Evolutionary conservation across 2,888 invertebrate species (phyloP).

Genomic region (Andrena dorsata): DNA sequence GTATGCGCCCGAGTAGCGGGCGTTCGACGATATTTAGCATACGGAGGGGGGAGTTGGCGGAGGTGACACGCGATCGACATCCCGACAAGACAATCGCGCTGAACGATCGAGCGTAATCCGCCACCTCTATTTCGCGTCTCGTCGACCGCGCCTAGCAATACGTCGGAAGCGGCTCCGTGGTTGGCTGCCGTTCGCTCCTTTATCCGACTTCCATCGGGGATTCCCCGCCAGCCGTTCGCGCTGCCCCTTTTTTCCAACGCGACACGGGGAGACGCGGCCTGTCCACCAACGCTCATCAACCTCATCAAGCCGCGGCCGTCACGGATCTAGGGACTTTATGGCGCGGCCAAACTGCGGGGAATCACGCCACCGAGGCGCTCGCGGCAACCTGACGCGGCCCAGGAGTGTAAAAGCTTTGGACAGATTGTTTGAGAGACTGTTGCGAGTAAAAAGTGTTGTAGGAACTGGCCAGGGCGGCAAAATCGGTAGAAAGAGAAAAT

Average conservation of each 20-base stretch:
- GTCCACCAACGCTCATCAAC: conserved; percentile 73
- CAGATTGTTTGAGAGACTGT: too few species aligned
- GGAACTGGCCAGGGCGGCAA: too few species aligned
- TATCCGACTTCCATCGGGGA: conserved; percentile 37
- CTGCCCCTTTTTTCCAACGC: conserved; percentile 7
- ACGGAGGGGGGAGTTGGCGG: conserved; percentile 27
- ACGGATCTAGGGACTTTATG: conserved; percentile 36
- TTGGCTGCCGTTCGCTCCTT: conserved; percentile 4
- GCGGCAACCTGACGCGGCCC: too few species aligned
- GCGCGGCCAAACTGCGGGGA: background rate
- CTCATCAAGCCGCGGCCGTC: conserved; percentile 56
- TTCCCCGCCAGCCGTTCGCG: conserved; percentile 40
- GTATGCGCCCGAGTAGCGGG: background rate
- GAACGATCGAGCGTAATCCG: conserved; percentile 59
- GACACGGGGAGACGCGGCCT: conserved; percentile 37
- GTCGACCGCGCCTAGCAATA: conserved; percentile 41
- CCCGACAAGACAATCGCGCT: conserved; percentile 64
- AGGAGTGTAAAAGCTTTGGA: too few species aligned
- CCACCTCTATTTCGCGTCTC: conserved; percentile 35
- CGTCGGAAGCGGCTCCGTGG: conserved; percentile 15
- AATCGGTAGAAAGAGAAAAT: too few species aligned
- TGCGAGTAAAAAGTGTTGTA: too few species aligned
- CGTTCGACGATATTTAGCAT: conserved; percentile 42
- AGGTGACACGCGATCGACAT: conserved; percentile 66
- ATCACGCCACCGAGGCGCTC: background rate